A percentile compares a stretch with the other conserved stretches of the same genome.
phyloP scores from a whole-genome alignment of 2,888 invertebrate genomes.

The Rhynchonema sp. region DNA sequence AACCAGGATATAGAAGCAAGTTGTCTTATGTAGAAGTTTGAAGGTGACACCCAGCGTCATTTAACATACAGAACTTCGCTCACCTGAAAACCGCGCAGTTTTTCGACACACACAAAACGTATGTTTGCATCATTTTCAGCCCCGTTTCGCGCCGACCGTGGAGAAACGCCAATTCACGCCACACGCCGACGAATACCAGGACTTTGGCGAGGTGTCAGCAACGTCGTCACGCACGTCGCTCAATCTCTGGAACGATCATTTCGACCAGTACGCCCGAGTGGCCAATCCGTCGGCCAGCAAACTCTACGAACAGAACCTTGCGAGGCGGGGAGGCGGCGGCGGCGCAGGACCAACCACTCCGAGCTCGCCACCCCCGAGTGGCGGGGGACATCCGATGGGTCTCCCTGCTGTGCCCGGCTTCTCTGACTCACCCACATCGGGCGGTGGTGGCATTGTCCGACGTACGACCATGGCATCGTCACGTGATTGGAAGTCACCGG shows the following conservation, averaged over 20 bases:
- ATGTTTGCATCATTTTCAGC: too few species aligned
- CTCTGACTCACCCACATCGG: too few species aligned
- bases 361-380: background rate
- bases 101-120: too few species aligned
- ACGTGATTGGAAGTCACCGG: slow-evolving; percentile 12
- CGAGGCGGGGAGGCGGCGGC: slow-evolving; percentile 2
- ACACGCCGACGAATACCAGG: background rate
- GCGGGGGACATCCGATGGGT: background rate
- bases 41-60: too few species aligned
- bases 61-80: too few species aligned
- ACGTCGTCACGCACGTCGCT: slow-evolving; percentile 1
- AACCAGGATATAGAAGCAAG: too few species aligned
- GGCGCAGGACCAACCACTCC: slow-evolving; percentile 7
- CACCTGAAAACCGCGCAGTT: too few species aligned
- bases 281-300: slow-evolving; percentile 10
- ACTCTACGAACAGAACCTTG: slow-evolving; percentile 7
- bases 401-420: too few species aligned
- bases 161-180: background rate
- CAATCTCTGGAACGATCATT: slow-evolving; percentile 53
- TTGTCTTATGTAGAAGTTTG: too few species aligned
- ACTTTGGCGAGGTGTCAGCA: background rate
- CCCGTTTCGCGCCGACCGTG: background rate
- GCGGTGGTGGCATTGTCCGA: slow-evolving; percentile 8
- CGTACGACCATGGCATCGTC: slow-evolving; percentile 21
- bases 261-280: slow-evolving; percentile 58